Evolutionary conservation across 2,888 invertebrate species (phyloP).

Genomic region (Brenthis hecate): DNA sequence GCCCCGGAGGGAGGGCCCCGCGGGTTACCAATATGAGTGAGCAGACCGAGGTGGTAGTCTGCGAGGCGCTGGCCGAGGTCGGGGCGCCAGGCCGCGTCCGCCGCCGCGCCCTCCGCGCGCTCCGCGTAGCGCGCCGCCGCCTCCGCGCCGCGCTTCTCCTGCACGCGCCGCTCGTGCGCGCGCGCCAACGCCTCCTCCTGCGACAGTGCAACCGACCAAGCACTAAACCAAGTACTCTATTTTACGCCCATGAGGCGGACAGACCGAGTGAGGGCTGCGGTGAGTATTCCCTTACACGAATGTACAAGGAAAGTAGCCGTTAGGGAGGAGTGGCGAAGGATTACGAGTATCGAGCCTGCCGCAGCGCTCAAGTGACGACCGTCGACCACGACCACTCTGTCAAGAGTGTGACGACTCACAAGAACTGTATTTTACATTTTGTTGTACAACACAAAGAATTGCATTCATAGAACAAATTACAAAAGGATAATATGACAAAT

Average conservation of each 20-base stretch:
- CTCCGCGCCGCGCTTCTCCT: slow-evolving; percentile 13
- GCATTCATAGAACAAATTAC: too few relatives aligned
- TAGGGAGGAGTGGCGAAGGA: too few relatives aligned
- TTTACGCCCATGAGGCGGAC: too few relatives aligned
- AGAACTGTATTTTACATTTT: not conserved
- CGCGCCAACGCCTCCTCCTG: slow-evolving; percentile 67
- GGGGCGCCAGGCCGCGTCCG: slow-evolving; percentile 50
- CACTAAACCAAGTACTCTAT: not conserved
- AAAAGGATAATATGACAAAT: too few relatives aligned
- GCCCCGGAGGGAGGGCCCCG: not conserved
- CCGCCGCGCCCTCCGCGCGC: slow-evolving; percentile 52
- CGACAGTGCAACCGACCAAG: slow-evolving; percentile 39
- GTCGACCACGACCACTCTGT: too few relatives aligned
- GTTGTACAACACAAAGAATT: too few relatives aligned
- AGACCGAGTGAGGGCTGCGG: too few relatives aligned
- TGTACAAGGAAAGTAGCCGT: too few relatives aligned
- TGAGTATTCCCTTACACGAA: too few relatives aligned
- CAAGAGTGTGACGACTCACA: too few relatives aligned
- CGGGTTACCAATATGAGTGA: slow-evolving; percentile 49
- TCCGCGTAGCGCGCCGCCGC: not conserved
- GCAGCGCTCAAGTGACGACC: too few relatives aligned
- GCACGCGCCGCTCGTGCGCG: slow-evolving; percentile 51
- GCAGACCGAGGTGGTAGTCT: slow-evolving; percentile 62
- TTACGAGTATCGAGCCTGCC: too few relatives aligned
- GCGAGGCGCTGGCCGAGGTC: slow-evolving; percentile 59